phyloP scores from a whole-genome alignment of 2,797 vertebrate species.

The Loriculus beryllinus region DNA sequence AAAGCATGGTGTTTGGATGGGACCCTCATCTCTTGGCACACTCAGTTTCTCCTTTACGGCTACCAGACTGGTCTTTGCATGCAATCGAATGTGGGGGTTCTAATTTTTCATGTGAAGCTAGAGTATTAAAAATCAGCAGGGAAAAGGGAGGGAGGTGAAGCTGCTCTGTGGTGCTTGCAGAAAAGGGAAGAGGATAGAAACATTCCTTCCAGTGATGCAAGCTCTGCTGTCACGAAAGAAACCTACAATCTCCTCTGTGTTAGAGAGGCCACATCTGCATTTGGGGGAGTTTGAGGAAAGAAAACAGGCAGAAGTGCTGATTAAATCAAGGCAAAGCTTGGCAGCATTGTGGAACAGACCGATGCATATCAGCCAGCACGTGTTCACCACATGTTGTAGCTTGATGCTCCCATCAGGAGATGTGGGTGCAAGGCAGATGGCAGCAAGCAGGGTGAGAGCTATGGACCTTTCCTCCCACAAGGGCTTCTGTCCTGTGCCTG shows the following conservation, averaged over 20 bases:
- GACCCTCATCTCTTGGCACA: neutral
- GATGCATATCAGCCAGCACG: neutral
- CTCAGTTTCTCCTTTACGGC: neutral
- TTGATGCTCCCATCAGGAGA: neutral
- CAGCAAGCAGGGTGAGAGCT: neutral
- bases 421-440: neutral
- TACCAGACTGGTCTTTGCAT: neutral
- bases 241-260: neutral
- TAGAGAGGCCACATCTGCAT: neutral
- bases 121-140: neutral
- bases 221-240: neutral
- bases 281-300: neutral
- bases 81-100: neutral
- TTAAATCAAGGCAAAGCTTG: slow-evolving; percentile 37
- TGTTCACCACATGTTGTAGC: neutral
- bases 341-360: neutral
- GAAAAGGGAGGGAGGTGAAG: neutral
- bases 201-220: fast-evolving
- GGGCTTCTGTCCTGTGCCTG: neutral
- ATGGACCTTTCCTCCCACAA: fast-evolving
- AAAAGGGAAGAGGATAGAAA: neutral
- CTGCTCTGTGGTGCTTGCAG: neutral
- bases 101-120: neutral
- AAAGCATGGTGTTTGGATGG: neutral
- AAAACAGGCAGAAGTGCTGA: neutral